A percentile compares a stretch with the other conserved stretches of the same genome.
phyloP scores from a whole-genome alignment of 2,113 vertebrate species.

The Leuciscus idus region DNA sequence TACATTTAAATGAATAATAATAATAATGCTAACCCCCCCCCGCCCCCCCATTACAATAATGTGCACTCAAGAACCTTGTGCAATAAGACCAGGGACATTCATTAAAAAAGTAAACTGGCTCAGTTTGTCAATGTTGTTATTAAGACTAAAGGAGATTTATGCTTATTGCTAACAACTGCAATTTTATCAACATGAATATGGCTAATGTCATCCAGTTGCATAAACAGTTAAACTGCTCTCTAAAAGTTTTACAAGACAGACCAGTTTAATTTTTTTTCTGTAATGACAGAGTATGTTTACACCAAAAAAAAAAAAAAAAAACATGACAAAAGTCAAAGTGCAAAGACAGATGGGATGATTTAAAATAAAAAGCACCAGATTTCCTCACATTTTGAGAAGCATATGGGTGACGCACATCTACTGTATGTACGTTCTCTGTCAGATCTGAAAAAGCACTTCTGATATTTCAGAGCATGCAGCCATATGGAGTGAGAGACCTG shows the following conservation, averaged over 20 bases:
- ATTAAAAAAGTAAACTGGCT: neutral
- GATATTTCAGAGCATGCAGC: constrained; percentile 34
- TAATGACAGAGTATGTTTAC: neutral
- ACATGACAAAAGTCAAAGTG: neutral
- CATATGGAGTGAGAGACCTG: constrained; percentile 18
- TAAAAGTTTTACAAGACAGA: neutral
- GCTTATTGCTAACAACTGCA: neutral
- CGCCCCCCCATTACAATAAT: neutral
- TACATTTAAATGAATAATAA: neutral
- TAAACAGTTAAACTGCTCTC: neutral
- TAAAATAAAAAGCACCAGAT: neutral
- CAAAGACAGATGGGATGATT: neutral
- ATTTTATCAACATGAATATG: neutral
- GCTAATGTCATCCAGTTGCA: neutral
- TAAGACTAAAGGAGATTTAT: neutral
- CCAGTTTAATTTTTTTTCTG: no score
- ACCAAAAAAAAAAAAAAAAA: neutral
- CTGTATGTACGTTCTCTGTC: neutral
- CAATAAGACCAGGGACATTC: neutral
- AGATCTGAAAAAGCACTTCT: constrained; percentile 32
- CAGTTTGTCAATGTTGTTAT: neutral
- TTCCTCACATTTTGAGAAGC: constrained; percentile 15
- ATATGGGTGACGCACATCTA: constrained; percentile 9
- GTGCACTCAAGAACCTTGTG: neutral
- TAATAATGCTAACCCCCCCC: neutral